These are phyloP conservation scores for Arremon aurantiirostris DNA, from an alignment of 2,797 vertebrate genomes.

Conservation along the genomic window DNA sequence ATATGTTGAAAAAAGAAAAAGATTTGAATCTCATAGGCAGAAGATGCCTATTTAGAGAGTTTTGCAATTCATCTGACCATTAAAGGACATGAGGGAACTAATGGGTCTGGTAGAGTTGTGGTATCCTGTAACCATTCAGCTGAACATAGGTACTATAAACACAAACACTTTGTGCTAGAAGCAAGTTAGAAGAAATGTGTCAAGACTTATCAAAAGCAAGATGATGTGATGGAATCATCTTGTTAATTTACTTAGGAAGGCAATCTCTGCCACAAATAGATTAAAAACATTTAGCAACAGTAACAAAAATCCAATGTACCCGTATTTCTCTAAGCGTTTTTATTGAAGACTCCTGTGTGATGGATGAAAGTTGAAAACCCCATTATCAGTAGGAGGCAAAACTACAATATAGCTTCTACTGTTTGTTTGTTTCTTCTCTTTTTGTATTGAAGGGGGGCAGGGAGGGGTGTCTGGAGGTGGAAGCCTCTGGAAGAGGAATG, in stretches of 20 bases:
- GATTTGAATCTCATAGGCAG: neutral
- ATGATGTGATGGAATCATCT: neutral
- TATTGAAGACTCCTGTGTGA: neutral
- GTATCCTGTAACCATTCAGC: neutral
- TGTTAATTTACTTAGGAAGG: neutral
- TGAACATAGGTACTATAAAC: neutral
- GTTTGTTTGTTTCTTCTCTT: neutral
- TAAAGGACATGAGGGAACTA: neutral
- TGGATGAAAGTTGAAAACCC: neutral
- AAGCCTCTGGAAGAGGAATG: neutral
- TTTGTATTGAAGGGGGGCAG: neutral
- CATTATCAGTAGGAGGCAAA: neutral
- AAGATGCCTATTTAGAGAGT: neutral
- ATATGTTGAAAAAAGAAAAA: neutral
- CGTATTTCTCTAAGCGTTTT: neutral
- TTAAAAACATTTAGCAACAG: neutral
- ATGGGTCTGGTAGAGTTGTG: neutral
- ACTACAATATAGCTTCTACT: neutral
- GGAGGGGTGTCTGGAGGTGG: neutral
- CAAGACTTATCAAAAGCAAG: neutral
- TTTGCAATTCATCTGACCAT: neutral
- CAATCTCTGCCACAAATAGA: neutral
- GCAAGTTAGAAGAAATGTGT: neutral
- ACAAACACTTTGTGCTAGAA: neutral
- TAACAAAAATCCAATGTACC: neutral